phyloP scores from a whole-genome alignment of 1,140 invertebrate species.

The Zaprionus kolodkinae region DNA sequence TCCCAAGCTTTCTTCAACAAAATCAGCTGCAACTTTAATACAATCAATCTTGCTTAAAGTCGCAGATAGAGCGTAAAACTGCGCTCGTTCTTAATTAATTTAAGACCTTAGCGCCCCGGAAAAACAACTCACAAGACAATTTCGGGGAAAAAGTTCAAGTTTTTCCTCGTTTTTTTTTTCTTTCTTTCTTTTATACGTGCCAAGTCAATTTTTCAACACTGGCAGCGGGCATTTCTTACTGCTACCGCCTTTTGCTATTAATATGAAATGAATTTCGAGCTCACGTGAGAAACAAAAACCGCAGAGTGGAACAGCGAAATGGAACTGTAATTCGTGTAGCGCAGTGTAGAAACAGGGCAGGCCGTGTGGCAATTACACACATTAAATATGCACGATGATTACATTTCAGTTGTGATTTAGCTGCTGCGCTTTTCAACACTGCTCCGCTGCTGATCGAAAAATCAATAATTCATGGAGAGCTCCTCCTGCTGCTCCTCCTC shows the following conservation, averaged over 20 bases:
- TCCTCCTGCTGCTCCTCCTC: background rate
- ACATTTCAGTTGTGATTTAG: constrained; percentile 21
- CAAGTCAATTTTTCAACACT: constrained; percentile 34
- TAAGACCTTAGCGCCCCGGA: background rate
- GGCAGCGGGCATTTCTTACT: constrained; percentile 24
- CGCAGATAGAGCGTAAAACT: background rate
- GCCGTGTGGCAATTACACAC: constrained; percentile 28
- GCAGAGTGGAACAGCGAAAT: background rate
- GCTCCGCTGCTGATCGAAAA: constrained; percentile 66
- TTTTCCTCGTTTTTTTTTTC: constrained; percentile 12
- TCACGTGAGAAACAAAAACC: background rate
- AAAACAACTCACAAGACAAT: constrained; percentile 1
- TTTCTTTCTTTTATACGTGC: background rate
- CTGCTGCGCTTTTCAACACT: constrained; percentile 30
- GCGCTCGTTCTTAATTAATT: background rate
- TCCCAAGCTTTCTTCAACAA: background rate
- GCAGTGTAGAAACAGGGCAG: background rate
- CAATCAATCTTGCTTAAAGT: background rate
- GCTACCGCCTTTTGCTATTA: constrained; percentile 53
- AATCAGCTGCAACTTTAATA: background rate
- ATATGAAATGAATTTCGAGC: constrained; percentile 57
- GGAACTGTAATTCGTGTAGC: background rate
- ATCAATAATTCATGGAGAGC: constrained; percentile 72
- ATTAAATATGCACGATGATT: constrained; percentile 28
- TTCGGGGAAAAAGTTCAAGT: constrained; percentile 4